Evolutionary conservation across 2,888 invertebrate genomes (phyloP).

Genomic region (Eueremaeus valkanovi): DNA sequence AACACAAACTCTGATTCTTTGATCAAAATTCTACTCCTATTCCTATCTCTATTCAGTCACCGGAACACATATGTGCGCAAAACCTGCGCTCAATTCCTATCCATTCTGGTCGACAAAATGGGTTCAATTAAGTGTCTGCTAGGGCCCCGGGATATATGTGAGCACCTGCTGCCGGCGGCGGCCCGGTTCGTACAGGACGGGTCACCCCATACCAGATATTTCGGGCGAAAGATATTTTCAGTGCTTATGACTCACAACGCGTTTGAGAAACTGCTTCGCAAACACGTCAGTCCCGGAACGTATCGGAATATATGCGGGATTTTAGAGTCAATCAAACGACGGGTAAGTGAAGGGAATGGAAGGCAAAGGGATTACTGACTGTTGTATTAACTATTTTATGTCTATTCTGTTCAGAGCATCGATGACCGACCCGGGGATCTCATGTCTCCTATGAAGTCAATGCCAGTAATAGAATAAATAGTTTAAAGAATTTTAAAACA

Average conservation of each 20-base stretch:
- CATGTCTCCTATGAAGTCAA: too few species aligned
- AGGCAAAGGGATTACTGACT: too few species aligned
- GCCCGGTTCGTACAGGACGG: conserved; percentile 81
- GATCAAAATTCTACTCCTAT: too few species aligned
- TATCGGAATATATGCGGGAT: conserved; percentile 79
- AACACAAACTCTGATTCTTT: too few species aligned
- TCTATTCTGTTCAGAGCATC: too few species aligned
- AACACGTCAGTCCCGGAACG: conserved; percentile 71
- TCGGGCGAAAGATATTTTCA: conserved; percentile 73
- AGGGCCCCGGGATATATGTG: conserved; percentile 70
- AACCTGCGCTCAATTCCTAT: conserved; percentile 72
- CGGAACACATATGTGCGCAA: conserved; percentile 83
- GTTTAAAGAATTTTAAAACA: too few species aligned
- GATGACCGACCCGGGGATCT: too few species aligned
- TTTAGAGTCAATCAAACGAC: conserved; percentile 55
- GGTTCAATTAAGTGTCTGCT: conserved; percentile 69
- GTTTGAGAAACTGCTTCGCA: conserved; percentile 70
- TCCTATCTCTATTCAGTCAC: conserved; percentile 58
- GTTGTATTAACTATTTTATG: too few species aligned
- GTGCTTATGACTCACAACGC: conserved; percentile 67
- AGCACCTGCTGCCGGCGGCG: conserved; percentile 71
- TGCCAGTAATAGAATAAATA: too few species aligned
- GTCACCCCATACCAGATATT: conserved; percentile 75
- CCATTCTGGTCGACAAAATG: conserved; percentile 66
- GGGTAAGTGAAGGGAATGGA: too few species aligned